A percentile compares a stretch with the other conserved stretches of the same genome.
phyloP scores from a whole-genome alignment of 2,113 vertebrate species.

The Prionailurus bengalensis region DNA sequence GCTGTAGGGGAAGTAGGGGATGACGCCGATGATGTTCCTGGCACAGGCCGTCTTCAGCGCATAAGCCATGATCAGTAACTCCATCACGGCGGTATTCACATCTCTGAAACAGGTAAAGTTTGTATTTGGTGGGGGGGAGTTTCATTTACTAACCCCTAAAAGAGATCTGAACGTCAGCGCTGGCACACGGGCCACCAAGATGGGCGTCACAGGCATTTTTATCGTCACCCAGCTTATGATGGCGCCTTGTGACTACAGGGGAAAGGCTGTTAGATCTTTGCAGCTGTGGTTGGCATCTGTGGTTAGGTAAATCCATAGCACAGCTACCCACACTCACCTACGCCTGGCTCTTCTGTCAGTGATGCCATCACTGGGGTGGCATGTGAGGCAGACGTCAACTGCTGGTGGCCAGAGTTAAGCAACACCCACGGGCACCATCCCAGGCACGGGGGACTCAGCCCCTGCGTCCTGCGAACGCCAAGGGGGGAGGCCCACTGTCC shows the following conservation, averaged over 20 bases:
- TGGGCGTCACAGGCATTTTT: fast-evolving
- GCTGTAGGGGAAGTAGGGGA: constrained; percentile 99
- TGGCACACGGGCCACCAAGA: background rate
- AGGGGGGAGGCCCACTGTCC: background rate
- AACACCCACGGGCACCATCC: background rate
- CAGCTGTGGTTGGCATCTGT: background rate
- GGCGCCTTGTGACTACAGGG: fast-evolving
- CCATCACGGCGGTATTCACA: constrained; percentile 99
- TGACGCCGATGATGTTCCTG: constrained; percentile 98
- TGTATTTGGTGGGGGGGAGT: background rate
- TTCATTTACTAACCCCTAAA: background rate
- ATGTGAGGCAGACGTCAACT: background rate
- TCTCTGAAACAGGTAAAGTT: constrained; percentile 88
- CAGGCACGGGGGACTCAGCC: background rate
- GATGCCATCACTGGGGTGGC: background rate
- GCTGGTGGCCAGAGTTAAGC: background rate
- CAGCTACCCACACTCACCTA: background rate
- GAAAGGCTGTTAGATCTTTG: background rate
- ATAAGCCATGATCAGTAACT: constrained; percentile 97
- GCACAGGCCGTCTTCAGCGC: constrained; percentile 98
- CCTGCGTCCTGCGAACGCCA: background rate
- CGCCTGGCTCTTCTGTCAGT: background rate
- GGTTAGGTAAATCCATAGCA: too few relatives aligned
- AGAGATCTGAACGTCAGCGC: background rate
- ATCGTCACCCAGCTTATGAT: fast-evolving